Evolutionary conservation across 2,797 vertebrate genomes (phyloP).

Genomic region (Saguinus oedipus): DNA sequence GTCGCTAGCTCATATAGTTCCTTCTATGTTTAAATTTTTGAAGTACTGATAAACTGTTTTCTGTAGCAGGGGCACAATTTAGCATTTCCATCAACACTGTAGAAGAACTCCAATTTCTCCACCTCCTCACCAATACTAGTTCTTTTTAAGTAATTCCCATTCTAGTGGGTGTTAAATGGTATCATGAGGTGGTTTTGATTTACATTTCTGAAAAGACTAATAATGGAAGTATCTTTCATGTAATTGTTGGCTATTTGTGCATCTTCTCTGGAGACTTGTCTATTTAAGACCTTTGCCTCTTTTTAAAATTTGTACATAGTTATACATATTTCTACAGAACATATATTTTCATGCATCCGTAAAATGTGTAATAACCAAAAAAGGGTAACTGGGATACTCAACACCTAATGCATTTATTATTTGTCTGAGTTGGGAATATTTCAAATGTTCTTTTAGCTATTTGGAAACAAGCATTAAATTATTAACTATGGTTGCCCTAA

Average conservation of each 20-base stretch:
- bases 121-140: not conserved
- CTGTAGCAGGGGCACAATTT: not conserved
- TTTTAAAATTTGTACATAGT: not conserved
- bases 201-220: not conserved
- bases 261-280: not conserved
- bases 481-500: not conserved
- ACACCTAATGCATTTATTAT: not conserved
- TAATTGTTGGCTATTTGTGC: not conserved
- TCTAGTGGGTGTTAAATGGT: not conserved
- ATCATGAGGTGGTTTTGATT: not conserved
- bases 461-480: not conserved
- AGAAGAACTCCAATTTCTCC: not conserved
- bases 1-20: not conserved
- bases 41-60: not conserved
- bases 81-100: not conserved
- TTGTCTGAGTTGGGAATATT: not conserved
- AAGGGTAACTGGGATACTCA: not conserved
- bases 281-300: not conserved
- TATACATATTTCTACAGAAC: not conserved
- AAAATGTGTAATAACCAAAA: not conserved
- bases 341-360: not conserved
- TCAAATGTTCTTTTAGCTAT: not conserved
- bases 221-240: not conserved
- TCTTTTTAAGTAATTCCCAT: not conserved
- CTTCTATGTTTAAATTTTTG: not conserved